phyloP scores from a whole-genome alignment of 2,113 vertebrate species.

The Thalassoma bifasciatum region DNA sequence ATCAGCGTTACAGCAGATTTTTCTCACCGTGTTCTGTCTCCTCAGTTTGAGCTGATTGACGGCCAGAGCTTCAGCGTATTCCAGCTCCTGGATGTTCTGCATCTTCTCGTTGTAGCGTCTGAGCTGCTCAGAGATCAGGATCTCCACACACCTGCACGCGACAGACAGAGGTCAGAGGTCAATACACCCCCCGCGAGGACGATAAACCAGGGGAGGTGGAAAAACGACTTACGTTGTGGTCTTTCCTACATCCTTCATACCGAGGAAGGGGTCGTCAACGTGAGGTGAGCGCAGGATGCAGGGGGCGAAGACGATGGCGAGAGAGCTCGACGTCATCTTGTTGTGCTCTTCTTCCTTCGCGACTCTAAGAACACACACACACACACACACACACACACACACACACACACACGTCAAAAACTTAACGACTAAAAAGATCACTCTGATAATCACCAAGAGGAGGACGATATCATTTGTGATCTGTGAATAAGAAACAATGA shows the following conservation, averaged over 20 bases:
- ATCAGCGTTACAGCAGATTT: neutral
- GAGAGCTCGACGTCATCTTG: slow-evolving; percentile 91
- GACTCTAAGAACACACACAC: slow-evolving; percentile 82
- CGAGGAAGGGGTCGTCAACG: slow-evolving; percentile 88
- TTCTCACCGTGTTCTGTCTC: slow-evolving; percentile 88
- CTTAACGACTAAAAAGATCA: neutral
- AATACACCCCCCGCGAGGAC: neutral
- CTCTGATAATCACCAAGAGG: neutral
- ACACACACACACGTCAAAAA: neutral
- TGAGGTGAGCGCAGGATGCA: slow-evolving; percentile 93
- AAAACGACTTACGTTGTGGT: slow-evolving; percentile 90
- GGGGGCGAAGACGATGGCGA: slow-evolving; percentile 96
- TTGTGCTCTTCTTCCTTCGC: slow-evolving; percentile 92
- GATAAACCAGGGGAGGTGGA: too few species aligned
- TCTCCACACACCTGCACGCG: slow-evolving; percentile 91
- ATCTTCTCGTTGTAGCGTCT: slow-evolving; percentile 93
- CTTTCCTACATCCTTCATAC: slow-evolving; percentile 94
- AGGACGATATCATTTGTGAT: neutral
- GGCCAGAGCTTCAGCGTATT: slow-evolving; percentile 89
- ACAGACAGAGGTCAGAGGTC: neutral
- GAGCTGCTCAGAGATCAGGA: slow-evolving; percentile 94
- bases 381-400: slow-evolving; percentile 3
- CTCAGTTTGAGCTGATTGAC: slow-evolving; percentile 88
- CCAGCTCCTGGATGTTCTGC: slow-evolving; percentile 92
- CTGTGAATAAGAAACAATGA: neutral